These are phyloP conservation scores for Vanessa cardui DNA, from an alignment of 2,888 invertebrate genomes.

Conservation along the genomic window DNA sequence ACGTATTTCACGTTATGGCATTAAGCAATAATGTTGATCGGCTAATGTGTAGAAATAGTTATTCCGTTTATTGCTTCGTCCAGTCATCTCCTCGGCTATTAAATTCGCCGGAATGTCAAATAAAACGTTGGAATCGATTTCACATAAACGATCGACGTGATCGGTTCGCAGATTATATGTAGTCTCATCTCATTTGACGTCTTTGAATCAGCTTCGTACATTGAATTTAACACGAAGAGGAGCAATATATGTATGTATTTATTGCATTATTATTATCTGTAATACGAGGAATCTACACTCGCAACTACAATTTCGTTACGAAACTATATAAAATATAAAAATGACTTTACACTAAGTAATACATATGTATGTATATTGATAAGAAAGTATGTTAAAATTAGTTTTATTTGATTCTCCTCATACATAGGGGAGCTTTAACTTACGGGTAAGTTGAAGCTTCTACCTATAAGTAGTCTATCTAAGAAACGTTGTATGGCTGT, in stretches of 20 bases:
- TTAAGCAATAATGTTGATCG: slow-evolving; percentile 67
- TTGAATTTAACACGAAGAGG: neutral
- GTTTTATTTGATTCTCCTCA: too few relatives aligned
- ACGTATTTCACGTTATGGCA: slow-evolving; percentile 26
- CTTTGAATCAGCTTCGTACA: slow-evolving; percentile 50
- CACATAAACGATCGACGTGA: slow-evolving; percentile 80
- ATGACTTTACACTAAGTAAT: too few relatives aligned
- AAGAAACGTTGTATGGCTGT: too few relatives aligned
- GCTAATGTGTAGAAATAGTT: slow-evolving; percentile 78
- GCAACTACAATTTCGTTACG: too few relatives aligned
- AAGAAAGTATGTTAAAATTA: too few relatives aligned
- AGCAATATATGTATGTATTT: slow-evolving; percentile 30
- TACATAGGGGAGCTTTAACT: too few relatives aligned
- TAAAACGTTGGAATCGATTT: slow-evolving; percentile 80
- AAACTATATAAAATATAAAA: too few relatives aligned
- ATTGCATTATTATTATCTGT: neutral
- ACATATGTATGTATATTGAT: too few relatives aligned
- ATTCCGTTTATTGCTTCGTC: slow-evolving; percentile 77
- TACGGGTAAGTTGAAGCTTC: too few relatives aligned
- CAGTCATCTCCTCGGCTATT: slow-evolving; percentile 77
- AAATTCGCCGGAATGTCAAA: slow-evolving; percentile 79
- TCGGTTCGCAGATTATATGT: slow-evolving; percentile 59
- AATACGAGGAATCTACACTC: too few relatives aligned
- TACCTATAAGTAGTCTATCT: too few relatives aligned
- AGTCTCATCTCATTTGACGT: slow-evolving; percentile 70